Conservation (phyloP, 2,888 invertebrate genomes). For the Notodonta dromedarius region DNA sequence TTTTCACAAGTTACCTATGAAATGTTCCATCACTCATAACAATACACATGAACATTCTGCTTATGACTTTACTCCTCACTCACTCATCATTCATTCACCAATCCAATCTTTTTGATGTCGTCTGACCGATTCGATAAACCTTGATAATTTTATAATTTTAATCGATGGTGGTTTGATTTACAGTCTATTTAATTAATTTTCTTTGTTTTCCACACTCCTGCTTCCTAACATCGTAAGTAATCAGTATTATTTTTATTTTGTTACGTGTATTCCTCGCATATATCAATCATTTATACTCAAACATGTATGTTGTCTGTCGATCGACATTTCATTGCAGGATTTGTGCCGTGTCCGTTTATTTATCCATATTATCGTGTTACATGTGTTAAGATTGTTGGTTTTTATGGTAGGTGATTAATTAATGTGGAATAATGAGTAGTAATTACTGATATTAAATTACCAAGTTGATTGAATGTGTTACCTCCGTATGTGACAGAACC, state of each 20-base stretch:
- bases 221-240: conserved; percentile 47
- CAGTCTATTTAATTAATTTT: conserved; percentile 31
- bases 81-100: too few species aligned
- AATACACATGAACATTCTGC: too few species aligned
- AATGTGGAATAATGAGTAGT: neutral
- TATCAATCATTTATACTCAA: neutral
- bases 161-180: conserved; percentile 58
- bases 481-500: neutral
- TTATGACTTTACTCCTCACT: too few species aligned
- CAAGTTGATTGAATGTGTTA: neutral
- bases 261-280: neutral
- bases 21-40: too few species aligned
- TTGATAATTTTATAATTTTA: conserved; percentile 27
- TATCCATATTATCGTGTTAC: neutral
- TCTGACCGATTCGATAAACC: neutral
- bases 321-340: neutral
- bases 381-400: neutral
- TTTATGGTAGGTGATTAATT: neutral
- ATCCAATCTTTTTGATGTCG: too few species aligned
- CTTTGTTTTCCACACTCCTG: conserved; percentile 38
- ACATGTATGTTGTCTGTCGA: too few species aligned
- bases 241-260: neutral
- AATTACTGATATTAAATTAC: neutral
- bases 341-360: neutral
- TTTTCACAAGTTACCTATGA: too few species aligned